These are phyloP conservation scores for Hypanus sabinus DNA, from an alignment of 2,113 vertebrate species.

Conservation along the genomic window DNA sequence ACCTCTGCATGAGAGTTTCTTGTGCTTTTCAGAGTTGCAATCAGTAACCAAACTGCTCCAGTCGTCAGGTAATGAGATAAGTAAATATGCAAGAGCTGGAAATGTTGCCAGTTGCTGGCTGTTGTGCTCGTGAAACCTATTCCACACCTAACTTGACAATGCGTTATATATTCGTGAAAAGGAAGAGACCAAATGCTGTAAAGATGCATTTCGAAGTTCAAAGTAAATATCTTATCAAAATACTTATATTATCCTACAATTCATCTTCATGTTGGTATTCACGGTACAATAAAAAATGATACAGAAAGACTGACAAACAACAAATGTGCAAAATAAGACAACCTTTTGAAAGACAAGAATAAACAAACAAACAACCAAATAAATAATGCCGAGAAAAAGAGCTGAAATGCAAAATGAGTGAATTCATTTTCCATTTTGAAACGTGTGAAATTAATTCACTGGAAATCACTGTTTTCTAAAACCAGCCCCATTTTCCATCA, in stretches of 20 bases:
- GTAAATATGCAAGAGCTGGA: not conserved
- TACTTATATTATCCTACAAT: too few species aligned
- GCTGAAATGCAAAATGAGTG: too few species aligned
- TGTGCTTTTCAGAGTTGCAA: not conserved
- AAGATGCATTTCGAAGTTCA: not conserved
- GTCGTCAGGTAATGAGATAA: conserved; percentile 2
- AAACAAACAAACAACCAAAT: too few species aligned
- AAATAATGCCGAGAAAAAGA: too few species aligned
- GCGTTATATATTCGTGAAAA: not conserved
- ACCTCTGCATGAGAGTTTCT: not conserved
- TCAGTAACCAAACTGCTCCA: not conserved
- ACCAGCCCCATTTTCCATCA: not conserved
- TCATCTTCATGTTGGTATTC: too few species aligned
- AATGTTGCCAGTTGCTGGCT: not conserved
- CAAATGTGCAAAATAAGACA: too few species aligned
- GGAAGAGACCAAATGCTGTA: not conserved
- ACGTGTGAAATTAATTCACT: too few species aligned
- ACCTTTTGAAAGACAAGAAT: too few species aligned
- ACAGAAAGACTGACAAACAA: too few species aligned
- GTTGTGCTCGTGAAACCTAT: not conserved
- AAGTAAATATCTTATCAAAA: too few species aligned
- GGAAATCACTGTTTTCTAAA: not conserved
- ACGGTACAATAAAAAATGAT: too few species aligned
- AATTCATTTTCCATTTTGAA: too few species aligned
- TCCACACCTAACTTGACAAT: not conserved